Base-by-base conservation (phyloP, 2,113 vertebrate genomes). In the Hemiprocne comata region DNA sequence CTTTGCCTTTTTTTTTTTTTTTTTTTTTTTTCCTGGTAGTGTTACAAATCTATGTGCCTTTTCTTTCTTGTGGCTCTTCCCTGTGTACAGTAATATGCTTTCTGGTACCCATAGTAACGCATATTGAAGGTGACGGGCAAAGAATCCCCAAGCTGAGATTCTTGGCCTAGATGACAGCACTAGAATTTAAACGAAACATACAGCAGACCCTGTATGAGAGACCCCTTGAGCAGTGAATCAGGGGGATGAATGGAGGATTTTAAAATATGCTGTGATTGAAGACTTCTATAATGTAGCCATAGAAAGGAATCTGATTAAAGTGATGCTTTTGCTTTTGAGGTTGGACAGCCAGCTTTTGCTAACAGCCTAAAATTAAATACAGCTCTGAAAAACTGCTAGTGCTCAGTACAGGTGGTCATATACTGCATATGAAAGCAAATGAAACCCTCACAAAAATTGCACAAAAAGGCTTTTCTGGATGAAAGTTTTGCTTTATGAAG, bases 101-200 rank as follows among this genome's bases (percentile, higher is more conserved):
- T 92, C 57, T 86, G 96, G 96, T 97, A 93, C 96, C 97, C 93
- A 97, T 97, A 97, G 94, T 95, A 96, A 96, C 83, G 2, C 85
- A 84, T 75, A 95, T 76, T 94, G 93, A 93, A 94, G 94, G 76
- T 96, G 94, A 94, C 44, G 16, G 89, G 87, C 89, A 89, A 67
- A 96, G 95, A 94, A 95, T 96, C 89, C 87, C 80, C 95, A 93
- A 93, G 93, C 94, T 92, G 84, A 95, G 80, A 89, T 85, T 92
- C 93, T 90, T 87, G 85, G 79, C 75, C 90, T 91, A n/a, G 92
- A 88, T 95, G 95, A 95, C 5, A 3, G 81, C 71, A 87, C 31
- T 9, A 50, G 87, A 96, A 97, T 96, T 95, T 93, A 90, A 97
- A 95, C 28, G 2, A 91, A 94, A 93, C 57, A 3, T 48, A 34